Evolutionary conservation across 2,888 invertebrate species (phyloP).

Genomic region (Melieria crassipennis): DNA sequence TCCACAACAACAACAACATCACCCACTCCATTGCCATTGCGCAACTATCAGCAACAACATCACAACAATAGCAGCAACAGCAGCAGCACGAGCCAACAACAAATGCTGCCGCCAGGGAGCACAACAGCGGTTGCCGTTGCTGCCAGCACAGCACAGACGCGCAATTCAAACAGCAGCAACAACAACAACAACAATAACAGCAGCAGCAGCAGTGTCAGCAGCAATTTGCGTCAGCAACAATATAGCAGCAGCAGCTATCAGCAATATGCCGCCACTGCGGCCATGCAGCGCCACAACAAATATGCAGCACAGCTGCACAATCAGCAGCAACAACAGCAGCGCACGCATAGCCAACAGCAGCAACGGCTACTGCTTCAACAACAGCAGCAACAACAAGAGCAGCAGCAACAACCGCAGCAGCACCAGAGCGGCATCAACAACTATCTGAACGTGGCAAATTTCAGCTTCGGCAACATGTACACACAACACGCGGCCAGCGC

Average conservation of each 20-base stretch:
- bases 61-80: constrained; percentile 37
- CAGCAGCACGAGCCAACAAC: constrained; percentile 1
- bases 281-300: constrained; percentile 11
- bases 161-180: constrained; percentile 35
- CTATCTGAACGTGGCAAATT: background rate
- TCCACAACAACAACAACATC: constrained; percentile 44
- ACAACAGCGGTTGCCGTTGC: constrained; percentile 20
- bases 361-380: background rate
- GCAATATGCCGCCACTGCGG: background rate
- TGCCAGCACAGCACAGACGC: constrained; percentile 1
- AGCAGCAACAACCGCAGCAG: constrained; percentile 35
- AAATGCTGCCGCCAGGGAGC: constrained; percentile 34
- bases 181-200: constrained; percentile 41
- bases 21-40: constrained; percentile 34
- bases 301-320: constrained; percentile 12
- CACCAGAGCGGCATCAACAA: constrained; percentile 21
- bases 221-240: constrained; percentile 14
- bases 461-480: no score
- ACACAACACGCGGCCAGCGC: no score
- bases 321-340: constrained; percentile 24
- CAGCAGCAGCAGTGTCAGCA: constrained; percentile 38
- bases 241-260: constrained; percentile 2
- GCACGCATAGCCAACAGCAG: constrained; percentile 15
- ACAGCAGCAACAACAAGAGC: constrained; percentile 17
- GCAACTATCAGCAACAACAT: constrained; percentile 43